Conservation (phyloP, 2,888 invertebrate genomes). For the Didymodactylos carnosus region DNA sequence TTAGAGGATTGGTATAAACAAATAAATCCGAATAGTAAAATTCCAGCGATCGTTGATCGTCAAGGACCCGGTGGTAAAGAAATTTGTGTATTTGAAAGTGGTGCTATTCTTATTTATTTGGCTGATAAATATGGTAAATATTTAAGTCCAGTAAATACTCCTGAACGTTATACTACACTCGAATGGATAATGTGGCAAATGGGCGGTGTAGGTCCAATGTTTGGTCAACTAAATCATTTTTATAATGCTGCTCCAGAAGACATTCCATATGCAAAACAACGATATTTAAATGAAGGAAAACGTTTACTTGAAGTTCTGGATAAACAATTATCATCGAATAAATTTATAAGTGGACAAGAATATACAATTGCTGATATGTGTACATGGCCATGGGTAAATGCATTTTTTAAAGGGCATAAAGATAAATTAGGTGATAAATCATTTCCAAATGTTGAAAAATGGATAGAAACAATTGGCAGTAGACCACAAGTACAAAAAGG, state of each 20-base stretch:
- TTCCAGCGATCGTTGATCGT: neutral
- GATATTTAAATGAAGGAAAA: neutral
- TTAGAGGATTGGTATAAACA: neutral
- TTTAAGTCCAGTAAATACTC: neutral
- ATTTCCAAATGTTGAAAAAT: neutral
- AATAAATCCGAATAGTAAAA: neutral
- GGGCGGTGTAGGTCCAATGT: neutral
- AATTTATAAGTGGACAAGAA: neutral
- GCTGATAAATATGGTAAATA: neutral
- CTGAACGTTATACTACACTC: neutral
- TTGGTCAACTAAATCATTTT: neutral
- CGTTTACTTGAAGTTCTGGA: neutral
- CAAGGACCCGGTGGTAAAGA: neutral
- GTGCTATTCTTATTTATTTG: neutral
- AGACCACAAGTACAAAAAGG: neutral
- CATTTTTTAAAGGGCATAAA: neutral
- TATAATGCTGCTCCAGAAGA: neutral
- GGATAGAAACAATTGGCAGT: neutral
- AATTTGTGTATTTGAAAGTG: neutral
- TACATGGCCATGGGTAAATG: neutral
- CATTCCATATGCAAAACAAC: neutral
- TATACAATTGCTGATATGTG: neutral
- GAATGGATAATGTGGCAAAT: neutral
- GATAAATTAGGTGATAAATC: neutral
- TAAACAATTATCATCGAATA: neutral